Evolutionary conservation across 2,113 vertebrate genomes (phyloP).

Genomic region (Siniperca knerii): DNA sequence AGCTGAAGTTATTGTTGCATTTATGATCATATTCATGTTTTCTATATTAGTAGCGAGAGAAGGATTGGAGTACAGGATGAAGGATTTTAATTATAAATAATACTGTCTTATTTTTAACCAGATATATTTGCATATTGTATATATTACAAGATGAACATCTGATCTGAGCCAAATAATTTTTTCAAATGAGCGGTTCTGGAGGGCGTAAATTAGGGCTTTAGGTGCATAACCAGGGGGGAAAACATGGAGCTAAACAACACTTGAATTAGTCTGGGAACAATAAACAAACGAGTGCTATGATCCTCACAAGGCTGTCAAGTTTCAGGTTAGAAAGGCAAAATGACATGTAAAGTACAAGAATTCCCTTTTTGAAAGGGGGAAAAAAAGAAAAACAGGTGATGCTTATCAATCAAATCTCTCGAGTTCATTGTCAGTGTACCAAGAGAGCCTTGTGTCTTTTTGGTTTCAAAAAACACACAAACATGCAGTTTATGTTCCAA

Average conservation of each 20-base stretch:
- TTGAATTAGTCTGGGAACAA: not conserved
- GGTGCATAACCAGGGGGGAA: not conserved
- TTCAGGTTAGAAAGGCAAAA: not conserved
- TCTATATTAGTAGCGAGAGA: conserved; percentile 12
- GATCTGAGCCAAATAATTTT: conserved; percentile 31
- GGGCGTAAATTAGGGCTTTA: not conserved
- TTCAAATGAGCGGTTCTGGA: not conserved
- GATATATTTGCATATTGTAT: conserved; percentile 36
- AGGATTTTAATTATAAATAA: conserved; percentile 51
- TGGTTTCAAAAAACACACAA: not conserved
- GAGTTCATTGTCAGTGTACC: not conserved
- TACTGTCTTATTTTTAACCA: conserved; percentile 46
- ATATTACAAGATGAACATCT: conserved; percentile 23
- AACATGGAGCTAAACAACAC: not conserved
- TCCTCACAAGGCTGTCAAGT: not conserved
- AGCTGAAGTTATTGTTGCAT: conserved; percentile 8
- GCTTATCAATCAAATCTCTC: not conserved
- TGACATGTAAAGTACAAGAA: not conserved
- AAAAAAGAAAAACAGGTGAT: not conserved
- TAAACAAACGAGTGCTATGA: not conserved
- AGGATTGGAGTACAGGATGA: not conserved
- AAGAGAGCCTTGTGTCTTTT: not conserved
- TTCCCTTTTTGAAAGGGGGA: not conserved
- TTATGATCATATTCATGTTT: conserved; percentile 43
- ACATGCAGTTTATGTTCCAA: not conserved